Evolutionary conservation across 2,113 vertebrate species (phyloP).

Genomic region (Terrapene triunguis): DNA sequence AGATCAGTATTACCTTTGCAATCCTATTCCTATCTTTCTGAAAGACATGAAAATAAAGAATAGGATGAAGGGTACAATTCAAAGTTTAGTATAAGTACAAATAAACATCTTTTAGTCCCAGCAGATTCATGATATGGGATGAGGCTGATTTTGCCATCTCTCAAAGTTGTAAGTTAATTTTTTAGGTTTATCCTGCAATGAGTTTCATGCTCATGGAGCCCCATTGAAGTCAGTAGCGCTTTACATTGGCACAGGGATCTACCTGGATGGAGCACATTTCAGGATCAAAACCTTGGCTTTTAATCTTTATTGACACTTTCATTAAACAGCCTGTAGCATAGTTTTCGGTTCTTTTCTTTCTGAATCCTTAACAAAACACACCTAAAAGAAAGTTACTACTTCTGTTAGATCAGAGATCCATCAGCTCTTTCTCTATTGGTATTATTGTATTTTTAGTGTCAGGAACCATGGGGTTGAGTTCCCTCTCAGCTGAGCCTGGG

Average conservation of each 20-base stretch:
- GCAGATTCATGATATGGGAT: background rate
- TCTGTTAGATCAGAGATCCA: background rate
- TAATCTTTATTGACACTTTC: background rate
- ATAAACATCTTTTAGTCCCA: background rate
- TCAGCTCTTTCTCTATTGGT: background rate
- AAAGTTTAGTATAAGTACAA: background rate
- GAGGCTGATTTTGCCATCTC: background rate
- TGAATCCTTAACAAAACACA: background rate
- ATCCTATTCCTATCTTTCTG: background rate
- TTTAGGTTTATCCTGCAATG: background rate
- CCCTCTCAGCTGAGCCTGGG: background rate
- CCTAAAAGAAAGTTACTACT: background rate
- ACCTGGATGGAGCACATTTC: background rate
- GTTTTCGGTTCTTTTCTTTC: background rate
- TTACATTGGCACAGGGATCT: background rate
- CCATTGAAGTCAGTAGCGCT: background rate
- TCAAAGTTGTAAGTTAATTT: background rate
- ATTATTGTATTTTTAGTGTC: background rate
- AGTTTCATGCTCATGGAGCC: background rate
- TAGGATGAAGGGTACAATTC: background rate
- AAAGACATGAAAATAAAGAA: background rate
- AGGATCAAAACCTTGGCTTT: background rate
- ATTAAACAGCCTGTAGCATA: background rate
- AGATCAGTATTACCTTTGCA: background rate
- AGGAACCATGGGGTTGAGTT: background rate